A percentile compares a stretch with the other conserved stretches of the same genome.
Evolutionary conservation across 2,113 vertebrate species (phyloP).

Genomic region (Regulus satrapa): DNA sequence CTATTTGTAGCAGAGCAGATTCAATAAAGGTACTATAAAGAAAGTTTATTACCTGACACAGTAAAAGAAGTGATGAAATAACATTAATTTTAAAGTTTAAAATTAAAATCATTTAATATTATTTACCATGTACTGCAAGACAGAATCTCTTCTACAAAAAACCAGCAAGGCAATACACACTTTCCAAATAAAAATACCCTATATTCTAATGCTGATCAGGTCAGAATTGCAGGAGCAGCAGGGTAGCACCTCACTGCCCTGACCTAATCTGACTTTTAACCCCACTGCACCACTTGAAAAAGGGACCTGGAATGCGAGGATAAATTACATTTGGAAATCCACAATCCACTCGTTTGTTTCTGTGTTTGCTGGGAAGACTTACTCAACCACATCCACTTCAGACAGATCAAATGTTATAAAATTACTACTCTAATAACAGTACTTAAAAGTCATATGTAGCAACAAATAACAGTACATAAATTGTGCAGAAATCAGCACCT

Average conservation of each 20-base stretch:
- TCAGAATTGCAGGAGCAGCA: not conserved
- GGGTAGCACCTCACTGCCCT: not conserved
- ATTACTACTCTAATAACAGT: not conserved
- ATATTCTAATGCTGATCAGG: not conserved
- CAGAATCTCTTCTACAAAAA: not conserved
- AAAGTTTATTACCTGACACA: not conserved
- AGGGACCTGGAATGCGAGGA: not conserved
- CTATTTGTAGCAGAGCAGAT: not conserved
- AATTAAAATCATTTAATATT: not conserved
- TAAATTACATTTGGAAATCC: not conserved
- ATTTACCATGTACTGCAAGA: not conserved
- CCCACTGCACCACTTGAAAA: not conserved
- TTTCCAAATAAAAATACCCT: not conserved
- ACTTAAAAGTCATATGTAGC: not conserved
- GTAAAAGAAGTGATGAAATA: not conserved
- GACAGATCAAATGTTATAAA: not conserved
- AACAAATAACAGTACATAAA: not conserved
- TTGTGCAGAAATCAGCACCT: not conserved
- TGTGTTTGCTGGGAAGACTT: not conserved
- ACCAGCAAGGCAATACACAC: not conserved
- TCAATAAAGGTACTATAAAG: not conserved
- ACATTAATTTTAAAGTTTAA: not conserved
- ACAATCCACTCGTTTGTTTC: not conserved
- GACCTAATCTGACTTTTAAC: not conserved
- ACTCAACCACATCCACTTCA: not conserved